A percentile compares a stretch with the other conserved stretches of the same genome.
These are phyloP conservation scores for Halocynthia roretzi DNA, from an alignment of 23 tunicate species.

Conservation along the genomic window DNA sequence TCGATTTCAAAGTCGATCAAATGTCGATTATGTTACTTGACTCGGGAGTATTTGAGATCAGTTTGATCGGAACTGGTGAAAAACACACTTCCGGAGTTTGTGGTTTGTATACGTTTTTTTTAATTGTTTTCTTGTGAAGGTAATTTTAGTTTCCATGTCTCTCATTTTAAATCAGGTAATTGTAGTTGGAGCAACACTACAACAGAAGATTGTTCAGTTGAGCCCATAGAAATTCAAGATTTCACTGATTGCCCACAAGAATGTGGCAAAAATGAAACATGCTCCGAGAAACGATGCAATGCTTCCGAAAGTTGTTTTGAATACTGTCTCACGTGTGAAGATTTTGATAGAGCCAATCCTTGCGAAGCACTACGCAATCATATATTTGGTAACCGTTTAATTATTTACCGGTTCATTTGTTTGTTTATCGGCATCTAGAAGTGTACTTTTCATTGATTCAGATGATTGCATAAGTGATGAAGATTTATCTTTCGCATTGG, in stretches of 20 bases:
- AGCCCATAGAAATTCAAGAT: slow-evolving; percentile 2
- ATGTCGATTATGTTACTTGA: no score
- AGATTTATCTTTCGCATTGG: background rate
- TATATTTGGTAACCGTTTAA: slow-evolving; percentile 8
- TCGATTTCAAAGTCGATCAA: no score
- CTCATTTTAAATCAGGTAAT: background rate
- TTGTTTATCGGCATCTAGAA: background rate
- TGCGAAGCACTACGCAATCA: slow-evolving; percentile 12
- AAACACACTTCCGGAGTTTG: no score
- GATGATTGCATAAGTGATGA: background rate
- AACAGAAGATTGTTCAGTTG: slow-evolving; percentile 5
- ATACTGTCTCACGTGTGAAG: slow-evolving; percentile 12
- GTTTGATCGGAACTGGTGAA: no score
- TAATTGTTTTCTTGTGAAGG: no score
- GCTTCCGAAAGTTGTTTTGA: slow-evolving; percentile 10
- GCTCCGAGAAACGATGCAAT: slow-evolving; percentile 40
- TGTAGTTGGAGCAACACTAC: slow-evolving; percentile 14
- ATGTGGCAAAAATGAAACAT: slow-evolving; percentile 21
- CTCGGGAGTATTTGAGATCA: no score
- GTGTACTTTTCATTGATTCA: background rate
- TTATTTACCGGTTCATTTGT: background rate
- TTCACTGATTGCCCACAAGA: slow-evolving; percentile 19
- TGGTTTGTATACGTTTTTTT: no score
- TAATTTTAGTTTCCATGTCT: no score
- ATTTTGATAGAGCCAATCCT: slow-evolving; percentile 19